Evolutionary conservation across 2,797 vertebrate genomes (phyloP).

Genomic region (Erethizon dorsatum): DNA sequence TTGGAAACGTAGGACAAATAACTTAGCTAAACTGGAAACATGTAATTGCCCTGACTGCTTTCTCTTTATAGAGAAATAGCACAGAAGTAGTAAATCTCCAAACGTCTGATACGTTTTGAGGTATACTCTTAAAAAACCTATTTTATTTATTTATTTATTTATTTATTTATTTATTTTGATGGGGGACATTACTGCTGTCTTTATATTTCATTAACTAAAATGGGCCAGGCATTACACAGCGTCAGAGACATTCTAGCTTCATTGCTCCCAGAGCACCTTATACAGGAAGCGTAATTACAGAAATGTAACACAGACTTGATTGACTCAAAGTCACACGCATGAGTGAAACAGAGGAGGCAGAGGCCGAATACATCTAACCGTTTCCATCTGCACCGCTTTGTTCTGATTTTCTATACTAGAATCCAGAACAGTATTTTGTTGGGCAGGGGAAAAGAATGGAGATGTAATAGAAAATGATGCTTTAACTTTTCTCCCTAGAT

Average conservation of each 20-base stretch:
- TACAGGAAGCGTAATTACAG: not conserved
- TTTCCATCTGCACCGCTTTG: not conserved
- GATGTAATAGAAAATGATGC: not conserved
- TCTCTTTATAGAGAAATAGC: not conserved
- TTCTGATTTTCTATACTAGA: not conserved
- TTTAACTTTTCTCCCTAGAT: not conserved
- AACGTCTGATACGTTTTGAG: not conserved
- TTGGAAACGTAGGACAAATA: not conserved
- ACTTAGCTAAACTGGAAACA: not conserved
- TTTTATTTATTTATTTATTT: no score
- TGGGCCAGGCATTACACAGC: not conserved
- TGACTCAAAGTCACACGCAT: not conserved
- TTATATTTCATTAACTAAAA: not conserved
- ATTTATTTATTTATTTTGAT: no score
- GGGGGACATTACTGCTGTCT: not conserved
- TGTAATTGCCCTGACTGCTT: not conserved
- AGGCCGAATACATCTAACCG: not conserved
- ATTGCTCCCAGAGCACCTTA: not conserved
- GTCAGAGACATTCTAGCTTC: not conserved
- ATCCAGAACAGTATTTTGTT: not conserved
- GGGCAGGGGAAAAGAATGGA: not conserved
- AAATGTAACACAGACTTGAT: not conserved
- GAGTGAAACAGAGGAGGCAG: not conserved
- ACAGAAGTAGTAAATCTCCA: not conserved
- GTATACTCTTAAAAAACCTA: not conserved